These are phyloP conservation scores for Merluccius polli DNA, from an alignment of 2,797 vertebrate genomes.

Conservation along the genomic window DNA sequence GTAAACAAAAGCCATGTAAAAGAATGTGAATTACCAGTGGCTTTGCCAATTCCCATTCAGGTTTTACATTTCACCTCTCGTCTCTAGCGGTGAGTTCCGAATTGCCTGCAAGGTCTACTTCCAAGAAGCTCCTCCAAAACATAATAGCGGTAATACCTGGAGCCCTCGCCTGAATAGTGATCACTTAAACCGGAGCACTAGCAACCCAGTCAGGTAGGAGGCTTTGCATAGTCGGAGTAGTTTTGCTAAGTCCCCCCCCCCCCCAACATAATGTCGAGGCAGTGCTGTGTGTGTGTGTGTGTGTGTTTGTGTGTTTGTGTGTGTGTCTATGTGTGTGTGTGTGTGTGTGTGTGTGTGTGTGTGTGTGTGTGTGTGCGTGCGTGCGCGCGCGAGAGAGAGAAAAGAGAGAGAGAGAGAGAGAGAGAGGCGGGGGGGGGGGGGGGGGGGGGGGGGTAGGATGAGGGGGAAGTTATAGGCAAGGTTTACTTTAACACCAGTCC, in stretches of 20 bases:
- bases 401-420: not conserved
- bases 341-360: conserved; percentile 17
- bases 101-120: conserved; percentile 62
- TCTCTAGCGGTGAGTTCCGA: conserved; percentile 68
- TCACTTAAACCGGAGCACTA: conserved; percentile 56
- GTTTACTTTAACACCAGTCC: conserved; percentile 72
- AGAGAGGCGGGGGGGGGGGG: not conserved
- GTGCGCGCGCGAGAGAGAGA: not conserved
- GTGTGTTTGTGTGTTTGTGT: not conserved
- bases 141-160: conserved; percentile 50
- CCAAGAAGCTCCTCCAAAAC: conserved; percentile 50
- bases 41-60: conserved; percentile 69
- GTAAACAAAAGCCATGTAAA: conserved; percentile 80
- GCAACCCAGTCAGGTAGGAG: conserved; percentile 52
- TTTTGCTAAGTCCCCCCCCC: conserved; percentile 58
- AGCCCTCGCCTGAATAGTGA: conserved; percentile 53
- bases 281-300: conserved; percentile 13
- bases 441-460: not conserved
- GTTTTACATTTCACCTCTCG: conserved; percentile 72
- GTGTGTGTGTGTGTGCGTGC: not conserved
- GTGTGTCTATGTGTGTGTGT: conserved; percentile 8
- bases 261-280: conserved; percentile 51
- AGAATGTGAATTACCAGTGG: conserved; percentile 75
- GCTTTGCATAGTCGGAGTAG: conserved; percentile 59
- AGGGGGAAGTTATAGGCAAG: conserved; percentile 43